A percentile compares a stretch with the other conserved stretches of the same genome.
Conservation (phyloP, 2,797 vertebrate species). For the Helarctos malayanus region DNA sequence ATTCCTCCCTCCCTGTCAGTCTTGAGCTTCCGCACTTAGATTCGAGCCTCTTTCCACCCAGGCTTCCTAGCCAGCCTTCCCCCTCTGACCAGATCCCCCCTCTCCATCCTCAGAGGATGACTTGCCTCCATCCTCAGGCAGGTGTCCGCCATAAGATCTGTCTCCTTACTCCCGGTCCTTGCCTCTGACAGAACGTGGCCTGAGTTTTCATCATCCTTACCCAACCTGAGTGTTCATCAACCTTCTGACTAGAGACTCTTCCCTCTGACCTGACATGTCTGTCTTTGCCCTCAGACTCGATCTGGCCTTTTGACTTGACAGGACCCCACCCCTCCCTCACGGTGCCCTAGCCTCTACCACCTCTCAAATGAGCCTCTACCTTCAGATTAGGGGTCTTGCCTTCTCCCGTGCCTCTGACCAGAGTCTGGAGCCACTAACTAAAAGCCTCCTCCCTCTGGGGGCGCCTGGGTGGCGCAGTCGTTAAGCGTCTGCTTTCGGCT, state of each 20-base stretch:
- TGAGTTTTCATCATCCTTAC: background rate
- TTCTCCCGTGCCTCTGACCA: background rate
- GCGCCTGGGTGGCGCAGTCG: too few species aligned
- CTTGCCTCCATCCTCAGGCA: background rate
- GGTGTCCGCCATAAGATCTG: background rate
- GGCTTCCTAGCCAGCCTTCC: background rate
- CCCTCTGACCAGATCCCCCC: background rate
- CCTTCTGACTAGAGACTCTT: background rate
- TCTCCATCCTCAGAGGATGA: background rate
- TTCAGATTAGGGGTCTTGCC: background rate
- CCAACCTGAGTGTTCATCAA: background rate
- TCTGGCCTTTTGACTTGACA: background rate
- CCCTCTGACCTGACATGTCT: background rate
- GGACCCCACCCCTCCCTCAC: background rate
- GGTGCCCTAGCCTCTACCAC: background rate
- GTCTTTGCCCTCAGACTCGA: background rate
- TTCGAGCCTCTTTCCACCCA: background rate
- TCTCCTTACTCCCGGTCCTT: background rate
- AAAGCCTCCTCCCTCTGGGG: constrained; percentile 1
- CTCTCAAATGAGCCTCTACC: background rate
- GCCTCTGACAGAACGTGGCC: background rate
- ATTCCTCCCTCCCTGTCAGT: too few species aligned
- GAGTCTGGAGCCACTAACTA: background rate
- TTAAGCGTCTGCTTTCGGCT: too few species aligned
- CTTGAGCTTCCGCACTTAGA: background rate